Evolutionary conservation across 2,113 vertebrate genomes (phyloP), one percentile per base, ranked within the genome.

Genomic region (Chrysochloris asiatica): DNA sequence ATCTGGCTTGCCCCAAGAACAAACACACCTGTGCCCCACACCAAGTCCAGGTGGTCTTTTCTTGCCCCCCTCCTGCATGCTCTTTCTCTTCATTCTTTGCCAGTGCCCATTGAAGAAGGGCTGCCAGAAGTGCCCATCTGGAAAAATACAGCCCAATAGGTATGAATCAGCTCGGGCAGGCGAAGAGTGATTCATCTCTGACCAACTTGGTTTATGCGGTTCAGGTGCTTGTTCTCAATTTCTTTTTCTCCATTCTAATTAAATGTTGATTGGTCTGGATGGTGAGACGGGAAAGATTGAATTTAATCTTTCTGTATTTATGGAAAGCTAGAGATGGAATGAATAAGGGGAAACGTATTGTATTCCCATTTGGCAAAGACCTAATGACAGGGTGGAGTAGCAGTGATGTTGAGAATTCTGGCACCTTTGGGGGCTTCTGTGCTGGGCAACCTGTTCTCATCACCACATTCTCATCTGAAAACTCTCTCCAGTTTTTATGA

Each of bases 91-190:
- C 41, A 10, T 4, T 22, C 85, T 71, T 65, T 83, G 69, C 90
- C 75, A 21, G 65, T 28, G 45, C 75, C 30, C 79, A 56, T 0
- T 16, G 79, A 76, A 54, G 85, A 82, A 28, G 26, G 71, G 36
- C 79, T 75, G 67, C 78, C 67, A 59, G 93, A 19, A 19, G 33
- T 69, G 26, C 71, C 79, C 90, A 41, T 88, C 82, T 73, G 95
- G 94, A 94, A 95, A 93, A 96, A 86, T 92, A 93, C 85, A 88
- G 86, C 90, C 75, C 88, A 26, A 13, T 28, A 77, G 93, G 33
- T 56, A 50, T 86, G 95, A 96, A 86, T 97, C 95, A 90, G 90
- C 92, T 69, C 41, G 59, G 65, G 83, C 79, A 36, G 43, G 50
- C 5, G 1, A 79, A 81, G 67, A 76, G 61, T 96, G 93, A 95